Conservation (phyloP, 2,113 vertebrate species). For the Podilymbus podiceps region DNA sequence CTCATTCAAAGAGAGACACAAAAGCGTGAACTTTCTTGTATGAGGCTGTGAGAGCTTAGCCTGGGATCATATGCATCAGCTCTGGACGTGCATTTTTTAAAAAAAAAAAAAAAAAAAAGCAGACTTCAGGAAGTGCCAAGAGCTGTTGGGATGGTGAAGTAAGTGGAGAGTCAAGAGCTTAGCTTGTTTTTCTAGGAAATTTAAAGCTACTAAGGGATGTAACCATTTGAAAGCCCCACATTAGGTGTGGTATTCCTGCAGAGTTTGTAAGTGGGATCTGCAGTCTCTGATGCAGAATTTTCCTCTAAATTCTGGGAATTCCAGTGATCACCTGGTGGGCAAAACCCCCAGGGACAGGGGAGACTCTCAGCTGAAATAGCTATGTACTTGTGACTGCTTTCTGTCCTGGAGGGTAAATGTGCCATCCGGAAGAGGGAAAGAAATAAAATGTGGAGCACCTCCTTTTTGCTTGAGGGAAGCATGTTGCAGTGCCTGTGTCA, state of each 20-base stretch:
- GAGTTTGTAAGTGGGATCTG: background rate
- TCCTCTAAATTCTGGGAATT: background rate
- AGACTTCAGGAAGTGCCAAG: background rate
- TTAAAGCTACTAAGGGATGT: background rate
- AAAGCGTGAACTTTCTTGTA: background rate
- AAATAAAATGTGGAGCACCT: background rate
- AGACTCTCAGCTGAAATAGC: background rate
- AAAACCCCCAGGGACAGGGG: background rate
- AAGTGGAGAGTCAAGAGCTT: background rate
- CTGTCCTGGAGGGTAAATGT: background rate
- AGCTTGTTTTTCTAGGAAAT: background rate
- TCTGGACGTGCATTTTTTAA: background rate
- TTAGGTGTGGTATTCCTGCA: background rate
- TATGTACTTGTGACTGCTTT: background rate
- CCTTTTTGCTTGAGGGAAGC: slow-evolving; percentile 7
- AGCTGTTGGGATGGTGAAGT: background rate
- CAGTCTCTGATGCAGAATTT: background rate
- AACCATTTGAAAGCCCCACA: background rate
- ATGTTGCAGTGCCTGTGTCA: background rate
- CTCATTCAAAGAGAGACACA: background rate
- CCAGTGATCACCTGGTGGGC: background rate
- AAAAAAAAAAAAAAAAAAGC: background rate
- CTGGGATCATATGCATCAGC: background rate
- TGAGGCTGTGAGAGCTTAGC: background rate
- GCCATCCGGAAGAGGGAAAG: background rate